Conservation (phyloP, 2,113 vertebrate genomes). For the Leptocoma aspasia region DNA sequence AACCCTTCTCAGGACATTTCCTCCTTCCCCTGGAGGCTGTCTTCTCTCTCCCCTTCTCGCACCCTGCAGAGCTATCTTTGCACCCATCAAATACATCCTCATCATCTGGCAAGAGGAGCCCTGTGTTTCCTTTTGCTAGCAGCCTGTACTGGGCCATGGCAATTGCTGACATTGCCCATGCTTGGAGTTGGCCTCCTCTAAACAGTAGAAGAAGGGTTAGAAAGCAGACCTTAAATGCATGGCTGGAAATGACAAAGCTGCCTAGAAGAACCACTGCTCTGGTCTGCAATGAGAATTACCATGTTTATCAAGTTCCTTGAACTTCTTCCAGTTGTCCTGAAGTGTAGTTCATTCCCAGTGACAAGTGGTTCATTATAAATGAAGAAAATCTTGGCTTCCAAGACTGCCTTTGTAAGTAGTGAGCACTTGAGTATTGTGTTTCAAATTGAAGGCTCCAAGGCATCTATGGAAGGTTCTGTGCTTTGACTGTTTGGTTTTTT, state of each 20-base stretch:
- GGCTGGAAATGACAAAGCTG: neutral
- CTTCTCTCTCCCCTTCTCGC: neutral
- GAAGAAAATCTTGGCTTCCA: constrained; percentile 18
- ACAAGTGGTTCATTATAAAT: constrained; percentile 22
- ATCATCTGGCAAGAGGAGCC: neutral
- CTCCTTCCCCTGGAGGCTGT: neutral
- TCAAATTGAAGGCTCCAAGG: neutral
- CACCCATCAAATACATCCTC: neutral
- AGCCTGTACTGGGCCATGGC: neutral
- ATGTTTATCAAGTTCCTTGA: constrained; percentile 10
- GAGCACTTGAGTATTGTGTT: neutral
- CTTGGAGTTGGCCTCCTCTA: neutral
- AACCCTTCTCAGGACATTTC: neutral
- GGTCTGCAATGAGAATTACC: neutral
- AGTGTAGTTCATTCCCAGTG: neutral
- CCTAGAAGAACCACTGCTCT: neutral
- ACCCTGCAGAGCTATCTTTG: neutral
- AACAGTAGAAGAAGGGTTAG: neutral
- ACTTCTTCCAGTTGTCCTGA: constrained; percentile 14
- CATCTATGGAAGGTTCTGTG: neutral
- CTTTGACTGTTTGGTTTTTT: neutral
- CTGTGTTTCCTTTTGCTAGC: neutral
- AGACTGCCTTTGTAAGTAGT: neutral
- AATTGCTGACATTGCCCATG: fast-evolving
- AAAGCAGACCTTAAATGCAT: neutral